Conservation (phyloP, 2,113 vertebrate genomes). For the Toxotes jaculatrix region DNA sequence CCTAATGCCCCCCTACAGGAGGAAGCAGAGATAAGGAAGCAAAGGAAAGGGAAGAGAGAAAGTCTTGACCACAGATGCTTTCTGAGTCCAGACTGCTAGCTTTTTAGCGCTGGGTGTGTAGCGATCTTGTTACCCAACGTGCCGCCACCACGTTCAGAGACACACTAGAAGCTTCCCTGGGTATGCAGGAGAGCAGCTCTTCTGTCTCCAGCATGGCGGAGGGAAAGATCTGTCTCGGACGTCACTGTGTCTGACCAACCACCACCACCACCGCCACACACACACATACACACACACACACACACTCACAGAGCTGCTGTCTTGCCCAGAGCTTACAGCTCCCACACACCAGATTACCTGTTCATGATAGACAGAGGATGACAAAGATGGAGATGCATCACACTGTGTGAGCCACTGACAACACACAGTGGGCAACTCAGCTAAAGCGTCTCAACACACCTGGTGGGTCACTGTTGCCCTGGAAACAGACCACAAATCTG, state of each 20-base stretch:
- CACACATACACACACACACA: too few species aligned
- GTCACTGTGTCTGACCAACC: slow-evolving; percentile 85
- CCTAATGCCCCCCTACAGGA: slow-evolving; percentile 73
- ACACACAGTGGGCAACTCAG: too few species aligned
- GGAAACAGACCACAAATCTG: too few species aligned
- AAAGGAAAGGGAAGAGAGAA: slow-evolving; percentile 77
- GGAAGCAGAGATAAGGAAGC: slow-evolving; percentile 85
- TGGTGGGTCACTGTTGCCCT: too few species aligned
- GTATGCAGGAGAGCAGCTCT: slow-evolving; percentile 81
- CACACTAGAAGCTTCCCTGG: slow-evolving; percentile 85
- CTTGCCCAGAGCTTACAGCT: too few species aligned
- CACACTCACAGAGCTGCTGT: too few species aligned
- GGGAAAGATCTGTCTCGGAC: slow-evolving; percentile 83
- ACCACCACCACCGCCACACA: slow-evolving; percentile 5
- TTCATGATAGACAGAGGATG: too few species aligned
- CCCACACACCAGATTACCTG: too few species aligned
- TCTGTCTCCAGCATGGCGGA: slow-evolving; percentile 84
- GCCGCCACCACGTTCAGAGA: slow-evolving; percentile 83
- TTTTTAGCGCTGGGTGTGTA: slow-evolving; percentile 83
- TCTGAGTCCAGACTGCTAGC: slow-evolving; percentile 83
- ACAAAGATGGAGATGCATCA: too few species aligned
- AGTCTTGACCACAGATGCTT: slow-evolving; percentile 86
- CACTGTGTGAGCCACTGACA: too few species aligned
- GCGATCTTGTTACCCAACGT: slow-evolving; percentile 89
- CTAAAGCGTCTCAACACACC: too few species aligned